A percentile compares a stretch with the other conserved stretches of the same genome.
Evolutionary conservation across 2,888 invertebrate genomes (phyloP).

Genomic region (Willowsia nigromaculata): DNA sequence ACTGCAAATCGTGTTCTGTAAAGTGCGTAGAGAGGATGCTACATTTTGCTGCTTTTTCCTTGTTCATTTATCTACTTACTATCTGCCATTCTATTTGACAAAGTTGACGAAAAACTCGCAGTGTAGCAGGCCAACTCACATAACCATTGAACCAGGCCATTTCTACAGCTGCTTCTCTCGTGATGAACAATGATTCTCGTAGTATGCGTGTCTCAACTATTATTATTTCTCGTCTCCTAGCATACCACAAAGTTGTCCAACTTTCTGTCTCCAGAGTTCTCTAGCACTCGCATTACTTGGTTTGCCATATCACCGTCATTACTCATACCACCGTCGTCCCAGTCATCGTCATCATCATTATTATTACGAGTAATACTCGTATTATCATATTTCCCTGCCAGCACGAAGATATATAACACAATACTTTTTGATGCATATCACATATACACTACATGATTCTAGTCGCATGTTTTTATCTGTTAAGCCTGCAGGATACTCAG

Average conservation of each 20-base stretch:
- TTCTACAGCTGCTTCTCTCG: neutral
- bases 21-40: no score
- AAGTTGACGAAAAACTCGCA: neutral
- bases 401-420: neutral
- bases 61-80: no score
- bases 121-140: neutral
- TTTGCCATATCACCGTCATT: neutral
- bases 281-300: neutral
- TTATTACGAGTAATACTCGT: constrained; percentile 20
- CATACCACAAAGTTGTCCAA: constrained; percentile 13
- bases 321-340: neutral
- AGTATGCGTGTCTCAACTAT: constrained; percentile 22
- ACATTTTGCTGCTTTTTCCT: neutral
- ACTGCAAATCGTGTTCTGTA: no score
- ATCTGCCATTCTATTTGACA: neutral
- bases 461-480: neutral
- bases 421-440: neutral
- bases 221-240: constrained; percentile 6
- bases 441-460: no score
- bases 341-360: neutral
- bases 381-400: neutral
- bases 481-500: no score
- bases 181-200: neutral
- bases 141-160: neutral
- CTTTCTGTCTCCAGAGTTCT: neutral